phyloP scores from a whole-genome alignment of 2,113 vertebrate genomes.

The Cochlearius cochlearius region DNA sequence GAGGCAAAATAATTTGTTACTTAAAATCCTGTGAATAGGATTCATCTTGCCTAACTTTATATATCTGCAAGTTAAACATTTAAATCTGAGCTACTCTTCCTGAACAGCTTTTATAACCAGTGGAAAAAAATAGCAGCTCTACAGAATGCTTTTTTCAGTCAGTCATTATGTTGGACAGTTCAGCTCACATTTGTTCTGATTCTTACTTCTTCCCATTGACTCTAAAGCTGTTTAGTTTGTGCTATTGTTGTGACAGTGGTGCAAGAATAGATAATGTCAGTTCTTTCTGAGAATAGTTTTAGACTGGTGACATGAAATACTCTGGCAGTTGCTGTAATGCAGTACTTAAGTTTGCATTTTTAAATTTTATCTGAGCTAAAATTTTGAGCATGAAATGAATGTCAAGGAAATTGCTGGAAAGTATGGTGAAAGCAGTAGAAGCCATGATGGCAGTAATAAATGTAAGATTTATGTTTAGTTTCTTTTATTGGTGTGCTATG shows the following conservation, averaged over 20 bases:
- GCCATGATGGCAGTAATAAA: background rate
- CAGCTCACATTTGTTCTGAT: background rate
- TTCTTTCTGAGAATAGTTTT: background rate
- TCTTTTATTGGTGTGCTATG: background rate
- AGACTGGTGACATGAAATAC: background rate
- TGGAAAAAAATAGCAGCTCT: background rate
- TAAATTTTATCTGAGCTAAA: background rate
- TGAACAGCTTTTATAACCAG: background rate
- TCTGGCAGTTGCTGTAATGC: background rate
- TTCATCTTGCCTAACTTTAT: background rate
- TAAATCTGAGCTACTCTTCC: background rate
- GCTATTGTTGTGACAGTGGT: background rate
- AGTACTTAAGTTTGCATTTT: background rate
- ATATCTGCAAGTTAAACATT: background rate
- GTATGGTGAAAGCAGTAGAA: background rate
- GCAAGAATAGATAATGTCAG: background rate
- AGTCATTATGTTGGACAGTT: background rate
- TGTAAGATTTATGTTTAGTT: background rate
- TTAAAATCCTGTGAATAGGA: background rate
- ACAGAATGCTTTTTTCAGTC: background rate
- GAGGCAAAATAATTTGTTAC: background rate
- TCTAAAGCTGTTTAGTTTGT: background rate
- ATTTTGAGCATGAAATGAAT: background rate
- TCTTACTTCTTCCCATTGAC: background rate
- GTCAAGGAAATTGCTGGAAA: background rate